Percentiles rank a stretch among this genome's conserved stretches.
These are phyloP conservation scores for Petrocephalus zakoni DNA, from an alignment of 2,113 vertebrate genomes.

Conservation along the genomic window DNA sequence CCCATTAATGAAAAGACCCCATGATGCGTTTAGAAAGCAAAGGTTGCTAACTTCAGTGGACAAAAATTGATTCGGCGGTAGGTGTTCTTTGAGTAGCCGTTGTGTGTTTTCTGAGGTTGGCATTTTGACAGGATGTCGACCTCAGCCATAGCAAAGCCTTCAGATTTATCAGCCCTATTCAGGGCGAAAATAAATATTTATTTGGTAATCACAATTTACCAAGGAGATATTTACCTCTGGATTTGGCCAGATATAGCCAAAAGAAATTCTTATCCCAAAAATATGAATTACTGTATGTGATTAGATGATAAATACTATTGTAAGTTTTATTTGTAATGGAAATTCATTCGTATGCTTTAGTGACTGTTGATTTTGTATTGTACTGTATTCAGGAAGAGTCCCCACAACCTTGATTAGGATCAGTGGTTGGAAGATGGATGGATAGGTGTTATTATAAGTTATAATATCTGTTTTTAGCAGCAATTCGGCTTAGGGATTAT, in stretches of 20 bases:
- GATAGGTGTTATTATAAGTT: no score
- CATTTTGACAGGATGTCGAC: neutral
- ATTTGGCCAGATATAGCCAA: neutral
- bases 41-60: neutral
- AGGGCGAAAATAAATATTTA: neutral
- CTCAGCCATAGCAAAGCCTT: neutral
- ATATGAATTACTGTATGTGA: neutral
- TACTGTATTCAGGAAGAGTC: neutral
- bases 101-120: neutral
- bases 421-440: neutral
- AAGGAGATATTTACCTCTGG: neutral
- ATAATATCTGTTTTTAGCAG: neutral
- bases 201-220: neutral
- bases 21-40: conserved; percentile 28
- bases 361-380: neutral
- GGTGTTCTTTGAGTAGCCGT: neutral
- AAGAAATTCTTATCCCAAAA: neutral
- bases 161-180: neutral
- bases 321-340: neutral
- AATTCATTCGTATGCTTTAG: neutral
- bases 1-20: conserved; percentile 50
- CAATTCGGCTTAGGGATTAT: neutral
- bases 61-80: neutral
- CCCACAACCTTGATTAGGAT: neutral
- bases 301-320: neutral